Conservation (phyloP, 2,888 invertebrate species). For the Osmoderma eremita region DNA sequence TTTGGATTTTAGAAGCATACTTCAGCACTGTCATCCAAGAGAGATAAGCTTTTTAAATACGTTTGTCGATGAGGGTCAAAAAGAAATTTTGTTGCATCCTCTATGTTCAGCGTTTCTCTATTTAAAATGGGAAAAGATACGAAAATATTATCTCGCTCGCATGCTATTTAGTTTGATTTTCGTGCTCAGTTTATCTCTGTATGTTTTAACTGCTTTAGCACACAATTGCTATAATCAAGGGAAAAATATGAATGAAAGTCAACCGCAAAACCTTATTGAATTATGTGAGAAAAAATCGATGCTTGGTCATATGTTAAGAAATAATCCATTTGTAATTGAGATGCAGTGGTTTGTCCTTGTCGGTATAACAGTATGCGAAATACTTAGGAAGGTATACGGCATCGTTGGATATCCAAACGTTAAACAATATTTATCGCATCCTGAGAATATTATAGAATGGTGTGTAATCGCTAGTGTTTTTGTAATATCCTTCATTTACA, state of each 20-base stretch:
- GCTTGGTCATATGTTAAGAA: constrained; percentile 77
- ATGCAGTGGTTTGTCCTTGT: constrained; percentile 87
- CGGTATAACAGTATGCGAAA: constrained; percentile 81
- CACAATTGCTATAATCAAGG: constrained; percentile 88
- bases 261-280: constrained; percentile 77
- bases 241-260: constrained; percentile 72
- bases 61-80: constrained; percentile 89
- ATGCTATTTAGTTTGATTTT: constrained; percentile 82
- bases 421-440: constrained; percentile 83
- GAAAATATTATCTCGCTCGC: constrained; percentile 86
- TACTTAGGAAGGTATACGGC: constrained; percentile 82
- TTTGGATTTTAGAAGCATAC: constrained; percentile 82
- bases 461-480: constrained; percentile 86
- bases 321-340: constrained; percentile 80
- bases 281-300: constrained; percentile 83
- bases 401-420: constrained; percentile 84
- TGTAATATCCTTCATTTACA: constrained; percentile 83
- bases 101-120: constrained; percentile 88
- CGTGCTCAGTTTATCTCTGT: constrained; percentile 81
- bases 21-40: constrained; percentile 84
- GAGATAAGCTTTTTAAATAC: constrained; percentile 89
- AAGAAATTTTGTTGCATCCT: constrained; percentile 86
- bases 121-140: constrained; percentile 90
- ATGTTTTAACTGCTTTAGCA: constrained; percentile 83
- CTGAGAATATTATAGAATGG: constrained; percentile 89